Evolutionary conservation across 2,113 vertebrate genomes (phyloP).

Genomic region (Gorsachius goisagi): DNA sequence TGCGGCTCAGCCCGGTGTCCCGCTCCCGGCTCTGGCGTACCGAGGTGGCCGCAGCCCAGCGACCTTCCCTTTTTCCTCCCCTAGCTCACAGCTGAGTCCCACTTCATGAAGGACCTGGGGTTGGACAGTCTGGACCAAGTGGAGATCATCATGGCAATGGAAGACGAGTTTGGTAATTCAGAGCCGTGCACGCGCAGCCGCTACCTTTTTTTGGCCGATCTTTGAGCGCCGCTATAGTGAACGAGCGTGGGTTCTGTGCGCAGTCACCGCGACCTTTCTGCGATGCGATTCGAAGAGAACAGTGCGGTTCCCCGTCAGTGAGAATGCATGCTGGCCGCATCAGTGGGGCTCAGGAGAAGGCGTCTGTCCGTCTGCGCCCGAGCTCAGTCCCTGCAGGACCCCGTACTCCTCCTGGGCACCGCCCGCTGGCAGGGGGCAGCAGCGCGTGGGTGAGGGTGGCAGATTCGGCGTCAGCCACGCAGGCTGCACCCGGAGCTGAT

Average conservation of each 20-base stretch:
- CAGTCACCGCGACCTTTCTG: fast-evolving
- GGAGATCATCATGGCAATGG: slow-evolving; percentile 99
- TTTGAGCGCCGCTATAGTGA: fast-evolving
- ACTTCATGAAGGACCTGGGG: slow-evolving; percentile 97
- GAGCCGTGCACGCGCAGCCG: fast-evolving
- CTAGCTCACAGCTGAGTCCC: slow-evolving; percentile 84
- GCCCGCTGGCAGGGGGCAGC: neutral
- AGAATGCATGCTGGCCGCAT: fast-evolving
- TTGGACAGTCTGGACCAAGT: slow-evolving; percentile 98
- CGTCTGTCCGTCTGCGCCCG: fast-evolving
- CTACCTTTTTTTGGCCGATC: fast-evolving
- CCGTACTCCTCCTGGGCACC: neutral
- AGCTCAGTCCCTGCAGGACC: neutral
- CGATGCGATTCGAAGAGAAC: neutral
- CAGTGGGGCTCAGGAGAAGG: fast-evolving
- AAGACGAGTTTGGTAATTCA: slow-evolving; percentile 93
- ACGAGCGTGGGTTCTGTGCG: fast-evolving
- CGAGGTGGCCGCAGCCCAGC: fast-evolving
- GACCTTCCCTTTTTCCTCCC: neutral
- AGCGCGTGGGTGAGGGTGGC: fast-evolving
- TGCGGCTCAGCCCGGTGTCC: no score
- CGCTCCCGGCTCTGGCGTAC: no score
- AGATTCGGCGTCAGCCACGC: fast-evolving
- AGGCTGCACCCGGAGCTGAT: neutral
- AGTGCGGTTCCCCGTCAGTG: fast-evolving